Conservation (phyloP, 2,888 invertebrate species). For the Acanthosepion esculentum region DNA sequence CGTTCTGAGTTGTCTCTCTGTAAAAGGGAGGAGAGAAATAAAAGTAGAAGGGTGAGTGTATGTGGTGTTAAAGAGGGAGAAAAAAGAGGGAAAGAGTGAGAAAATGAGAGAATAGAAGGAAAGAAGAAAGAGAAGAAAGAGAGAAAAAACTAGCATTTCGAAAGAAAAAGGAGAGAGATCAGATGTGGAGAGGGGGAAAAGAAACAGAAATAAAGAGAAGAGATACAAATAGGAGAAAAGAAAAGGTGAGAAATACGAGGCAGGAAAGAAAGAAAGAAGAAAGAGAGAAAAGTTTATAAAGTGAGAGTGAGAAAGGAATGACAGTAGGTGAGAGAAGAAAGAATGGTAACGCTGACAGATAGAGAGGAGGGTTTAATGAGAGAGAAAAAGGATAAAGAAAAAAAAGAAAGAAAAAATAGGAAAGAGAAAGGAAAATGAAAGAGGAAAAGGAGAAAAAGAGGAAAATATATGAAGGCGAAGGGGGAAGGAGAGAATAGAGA, state of each 20-base stretch:
- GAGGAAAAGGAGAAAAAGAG: not conserved
- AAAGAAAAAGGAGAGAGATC: not conserved
- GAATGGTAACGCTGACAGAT: too few species aligned
- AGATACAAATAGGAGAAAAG: too few species aligned
- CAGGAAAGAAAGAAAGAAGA: not conserved
- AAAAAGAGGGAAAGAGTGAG: not conserved
- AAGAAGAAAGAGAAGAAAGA: not conserved
- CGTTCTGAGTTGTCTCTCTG: too few species aligned
- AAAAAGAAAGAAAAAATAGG: too few species aligned
- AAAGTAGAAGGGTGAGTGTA: not conserved
- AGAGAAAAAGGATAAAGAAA: not conserved
- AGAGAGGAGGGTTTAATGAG: not conserved
- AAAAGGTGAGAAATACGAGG: not conserved
- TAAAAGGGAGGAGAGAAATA: not conserved
- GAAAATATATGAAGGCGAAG: too few species aligned
- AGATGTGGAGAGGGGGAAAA: rapidly evolving
- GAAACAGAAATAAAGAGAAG: not conserved
- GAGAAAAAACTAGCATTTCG: not conserved
- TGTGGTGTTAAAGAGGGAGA: not conserved
- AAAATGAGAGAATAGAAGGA: not conserved
- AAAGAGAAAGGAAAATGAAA: too few species aligned
- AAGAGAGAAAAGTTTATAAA: not conserved
- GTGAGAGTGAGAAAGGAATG: not conserved
- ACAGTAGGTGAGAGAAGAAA: not conserved
- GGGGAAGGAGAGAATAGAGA: too few species aligned